These are phyloP conservation scores for Barbus barbus DNA, from an alignment of 2,113 vertebrate genomes.

Conservation along the genomic window DNA sequence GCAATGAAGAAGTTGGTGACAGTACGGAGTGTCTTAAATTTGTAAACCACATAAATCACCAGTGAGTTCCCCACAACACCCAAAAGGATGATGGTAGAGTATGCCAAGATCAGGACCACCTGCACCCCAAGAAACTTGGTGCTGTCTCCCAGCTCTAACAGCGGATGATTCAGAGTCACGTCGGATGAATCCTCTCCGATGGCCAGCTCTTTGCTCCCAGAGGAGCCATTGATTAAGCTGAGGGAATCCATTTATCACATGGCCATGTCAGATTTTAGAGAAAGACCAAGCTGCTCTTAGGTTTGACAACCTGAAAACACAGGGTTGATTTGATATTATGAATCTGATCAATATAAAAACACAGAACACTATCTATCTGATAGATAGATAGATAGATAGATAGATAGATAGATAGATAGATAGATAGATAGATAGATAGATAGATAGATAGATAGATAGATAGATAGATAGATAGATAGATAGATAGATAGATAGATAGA, in stretches of 20 bases:
- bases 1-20: slow-evolving; percentile 96
- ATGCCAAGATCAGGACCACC: slow-evolving; percentile 87
- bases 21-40: slow-evolving; percentile 88
- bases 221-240: slow-evolving; percentile 42
- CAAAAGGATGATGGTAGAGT: slow-evolving; percentile 89
- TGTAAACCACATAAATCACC: slow-evolving; percentile 90
- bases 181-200: slow-evolving; percentile 47
- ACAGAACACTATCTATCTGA: no score
- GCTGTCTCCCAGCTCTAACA: slow-evolving; percentile 82
- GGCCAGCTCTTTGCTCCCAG: slow-evolving; percentile 18
- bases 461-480: background rate
- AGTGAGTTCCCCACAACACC: slow-evolving; percentile 89
- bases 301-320: slow-evolving; percentile 1
- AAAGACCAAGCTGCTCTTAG: slow-evolving; percentile 15
- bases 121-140: slow-evolving; percentile 86
- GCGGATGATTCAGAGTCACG: slow-evolving; percentile 25
- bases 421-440: background rate
- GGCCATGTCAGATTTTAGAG: slow-evolving; percentile 24
- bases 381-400: background rate
- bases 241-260: slow-evolving; percentile 47
- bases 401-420: no score
- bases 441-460: background rate
- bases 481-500: background rate
- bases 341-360: background rate
- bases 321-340: background rate